Conservation (phyloP, 2,888 invertebrate genomes). For the Melanotus villosus region DNA sequence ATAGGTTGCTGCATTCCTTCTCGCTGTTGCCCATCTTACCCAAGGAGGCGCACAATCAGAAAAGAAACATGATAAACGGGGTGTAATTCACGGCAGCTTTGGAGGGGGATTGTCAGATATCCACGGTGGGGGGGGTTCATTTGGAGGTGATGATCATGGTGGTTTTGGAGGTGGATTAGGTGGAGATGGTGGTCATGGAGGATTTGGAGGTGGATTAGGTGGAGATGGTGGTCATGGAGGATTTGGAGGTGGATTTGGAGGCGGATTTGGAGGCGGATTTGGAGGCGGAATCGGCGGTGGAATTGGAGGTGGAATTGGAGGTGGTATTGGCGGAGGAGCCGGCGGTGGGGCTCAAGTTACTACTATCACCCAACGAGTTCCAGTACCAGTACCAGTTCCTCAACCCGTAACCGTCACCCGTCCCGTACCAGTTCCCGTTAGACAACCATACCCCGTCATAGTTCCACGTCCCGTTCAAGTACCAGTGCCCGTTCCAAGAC, state of each 20-base stretch:
- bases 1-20: constrained; percentile 29
- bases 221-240: constrained; percentile 51
- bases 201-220: constrained; percentile 42
- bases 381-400: constrained; percentile 53
- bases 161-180: constrained; percentile 36
- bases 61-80: constrained; percentile 25
- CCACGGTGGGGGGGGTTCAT: constrained; percentile 13
- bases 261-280: constrained; percentile 4
- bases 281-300: constrained; percentile 30
- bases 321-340: constrained; percentile 41
- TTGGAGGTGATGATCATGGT: constrained; percentile 20
- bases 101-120: constrained; percentile 13
- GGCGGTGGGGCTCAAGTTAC: constrained; percentile 62
- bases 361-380: constrained; percentile 60
- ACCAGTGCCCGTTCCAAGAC: constrained; percentile 57
- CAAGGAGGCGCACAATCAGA: constrained; percentile 10
- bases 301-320: constrained; percentile 41
- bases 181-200: constrained; percentile 12
- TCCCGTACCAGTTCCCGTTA: constrained; percentile 54
- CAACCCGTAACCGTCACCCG: constrained; percentile 39
- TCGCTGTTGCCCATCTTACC: constrained; percentile 10
- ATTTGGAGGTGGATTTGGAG: not conserved
- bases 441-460: constrained; percentile 52
- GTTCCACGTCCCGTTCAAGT: constrained; percentile 61
- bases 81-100: constrained; percentile 17